Conservation (phyloP, 2,113 vertebrate species). For the Gopherus evgoodei region DNA sequence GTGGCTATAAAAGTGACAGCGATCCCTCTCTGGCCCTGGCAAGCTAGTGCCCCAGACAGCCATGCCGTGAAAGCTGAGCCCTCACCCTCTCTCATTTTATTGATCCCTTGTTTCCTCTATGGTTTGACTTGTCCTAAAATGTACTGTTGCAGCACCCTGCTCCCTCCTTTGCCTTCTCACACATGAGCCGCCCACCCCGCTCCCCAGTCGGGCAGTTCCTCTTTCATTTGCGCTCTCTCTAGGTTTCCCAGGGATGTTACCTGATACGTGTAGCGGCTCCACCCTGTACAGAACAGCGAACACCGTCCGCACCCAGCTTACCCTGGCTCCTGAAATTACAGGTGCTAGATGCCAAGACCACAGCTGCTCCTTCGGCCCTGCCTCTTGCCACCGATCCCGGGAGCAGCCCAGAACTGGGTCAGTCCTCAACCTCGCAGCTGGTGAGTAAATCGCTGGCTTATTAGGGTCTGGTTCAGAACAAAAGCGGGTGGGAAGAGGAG, state of each 20-base stretch:
- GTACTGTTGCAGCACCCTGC: background rate
- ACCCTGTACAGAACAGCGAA: background rate
- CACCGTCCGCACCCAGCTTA: background rate
- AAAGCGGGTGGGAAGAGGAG: no score
- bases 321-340: conserved; percentile 9
- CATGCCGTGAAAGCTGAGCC: background rate
- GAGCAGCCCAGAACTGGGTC: background rate
- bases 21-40: background rate
- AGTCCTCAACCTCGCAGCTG: background rate
- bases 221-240: background rate
- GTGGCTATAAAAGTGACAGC: background rate
- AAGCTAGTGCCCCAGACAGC: background rate
- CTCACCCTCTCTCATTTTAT: background rate
- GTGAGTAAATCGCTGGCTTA: background rate
- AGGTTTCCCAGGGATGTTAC: conserved; percentile 25
- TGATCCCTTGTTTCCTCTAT: background rate
- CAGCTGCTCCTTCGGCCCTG: background rate
- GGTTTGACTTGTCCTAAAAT: background rate
- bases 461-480: background rate
- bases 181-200: background rate
- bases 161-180: background rate
- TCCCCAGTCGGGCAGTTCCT: background rate
- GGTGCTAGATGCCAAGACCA: background rate
- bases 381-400: background rate
- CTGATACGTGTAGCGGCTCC: conserved; percentile 24